Percentiles rank a stretch among this genome's conserved stretches.
These are phyloP conservation scores for Nannospalax galili DNA, from an alignment of 2,113 vertebrate genomes.

Conservation along the genomic window DNA sequence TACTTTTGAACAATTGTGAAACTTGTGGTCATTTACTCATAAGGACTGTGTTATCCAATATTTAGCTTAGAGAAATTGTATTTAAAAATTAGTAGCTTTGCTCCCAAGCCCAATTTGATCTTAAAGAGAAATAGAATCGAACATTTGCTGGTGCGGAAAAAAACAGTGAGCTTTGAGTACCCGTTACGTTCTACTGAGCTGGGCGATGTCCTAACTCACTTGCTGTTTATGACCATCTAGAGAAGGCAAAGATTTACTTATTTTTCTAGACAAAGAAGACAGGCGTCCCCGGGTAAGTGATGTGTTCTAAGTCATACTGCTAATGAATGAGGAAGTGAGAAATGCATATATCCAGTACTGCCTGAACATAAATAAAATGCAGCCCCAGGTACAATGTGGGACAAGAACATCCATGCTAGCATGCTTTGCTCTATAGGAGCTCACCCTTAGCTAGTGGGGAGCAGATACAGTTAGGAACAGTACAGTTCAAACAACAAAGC, in stretches of 20 bases:
- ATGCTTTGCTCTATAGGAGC: background rate
- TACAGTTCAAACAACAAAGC: background rate
- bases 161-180: background rate
- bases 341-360: background rate
- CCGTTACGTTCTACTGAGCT: background rate
- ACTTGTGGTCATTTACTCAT: background rate
- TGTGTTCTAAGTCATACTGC: background rate
- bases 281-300: background rate
- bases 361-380: background rate
- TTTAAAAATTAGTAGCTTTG: background rate
- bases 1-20: slow-evolving; percentile 47
- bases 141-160: background rate
- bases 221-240: background rate
- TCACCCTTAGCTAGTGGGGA: background rate
- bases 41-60: slow-evolving; percentile 3
- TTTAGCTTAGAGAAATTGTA: slow-evolving; percentile 47
- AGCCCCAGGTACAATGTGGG: background rate
- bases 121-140: background rate
- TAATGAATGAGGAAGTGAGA: slow-evolving; percentile 5
- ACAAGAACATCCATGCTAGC: background rate
- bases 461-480: background rate
- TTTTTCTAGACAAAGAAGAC: background rate
- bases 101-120: background rate
- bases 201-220: background rate
- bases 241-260: background rate